A percentile compares a stretch with the other conserved stretches of the same genome.
phyloP scores from a whole-genome alignment of 2,888 invertebrate genomes.

The Drosophila peninsularis region DNA sequence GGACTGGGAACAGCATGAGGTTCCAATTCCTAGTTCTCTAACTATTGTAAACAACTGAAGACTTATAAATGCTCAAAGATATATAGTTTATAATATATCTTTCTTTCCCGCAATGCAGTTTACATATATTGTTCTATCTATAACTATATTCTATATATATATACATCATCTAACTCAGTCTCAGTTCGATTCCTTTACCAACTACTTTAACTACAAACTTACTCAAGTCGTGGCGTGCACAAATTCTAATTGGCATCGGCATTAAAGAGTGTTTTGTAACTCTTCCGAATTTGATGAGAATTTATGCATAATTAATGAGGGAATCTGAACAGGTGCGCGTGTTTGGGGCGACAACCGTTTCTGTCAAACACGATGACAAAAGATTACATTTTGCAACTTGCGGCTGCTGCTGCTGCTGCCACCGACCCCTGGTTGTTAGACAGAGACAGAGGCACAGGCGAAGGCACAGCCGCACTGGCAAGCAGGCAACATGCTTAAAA shows the following conservation, averaged over 20 bases:
- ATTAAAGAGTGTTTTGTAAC: conserved; percentile 37
- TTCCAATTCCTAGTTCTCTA: too few relatives aligned
- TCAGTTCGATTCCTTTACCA: background rate
- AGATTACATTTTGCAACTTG: conserved; percentile 80
- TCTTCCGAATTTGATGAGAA: conserved; percentile 66
- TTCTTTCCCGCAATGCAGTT: too few relatives aligned
- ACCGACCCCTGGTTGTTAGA: conserved; percentile 55
- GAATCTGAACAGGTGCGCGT: conserved; percentile 81
- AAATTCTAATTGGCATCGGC: conserved; percentile 27
- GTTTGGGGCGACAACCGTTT: conserved; percentile 67
- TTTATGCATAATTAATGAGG: conserved; percentile 83
- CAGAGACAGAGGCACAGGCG: conserved; percentile 17
- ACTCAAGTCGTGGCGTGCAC: background rate
- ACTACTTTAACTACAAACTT: background rate
- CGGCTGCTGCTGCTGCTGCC: conserved; percentile 44
- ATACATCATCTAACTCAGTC: background rate
- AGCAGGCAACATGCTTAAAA: conserved; percentile 70
- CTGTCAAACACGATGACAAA: conserved; percentile 80
- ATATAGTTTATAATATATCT: too few relatives aligned
- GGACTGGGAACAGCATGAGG: too few relatives aligned
- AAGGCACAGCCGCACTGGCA: conserved; percentile 24
- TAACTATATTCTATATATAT: too few relatives aligned
- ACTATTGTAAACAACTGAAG: too few relatives aligned
- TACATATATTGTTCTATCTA: too few relatives aligned
- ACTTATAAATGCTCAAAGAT: too few relatives aligned